Base-by-base conservation (phyloP, 2,888 invertebrate species). In the Timema podura region DNA sequence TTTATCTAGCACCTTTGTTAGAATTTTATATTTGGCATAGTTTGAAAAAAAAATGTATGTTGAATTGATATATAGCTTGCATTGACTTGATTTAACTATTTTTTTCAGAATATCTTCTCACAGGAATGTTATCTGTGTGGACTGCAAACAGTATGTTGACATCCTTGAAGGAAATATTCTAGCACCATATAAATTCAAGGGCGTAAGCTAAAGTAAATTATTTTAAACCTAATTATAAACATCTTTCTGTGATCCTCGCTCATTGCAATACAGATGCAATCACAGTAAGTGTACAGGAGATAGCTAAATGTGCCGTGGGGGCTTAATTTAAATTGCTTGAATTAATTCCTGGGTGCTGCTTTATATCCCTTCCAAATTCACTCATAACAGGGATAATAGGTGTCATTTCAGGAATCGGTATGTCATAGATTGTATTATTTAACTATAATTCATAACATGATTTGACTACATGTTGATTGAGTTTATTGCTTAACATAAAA, bases 141-240 rank as follows among this genome's bases (percentile, higher is more conserved):
- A 86, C 73, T 88, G 89, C 76, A 88, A 86, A 70, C 90, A 91
- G 76, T 89, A 88, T 79, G 88, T 91, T 48, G 91, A 93, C 83
- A 92, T 95, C 90, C 82, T 94, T 71, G 89, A 90, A 77, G 90
- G 89, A 72, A 93, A 93, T 81, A 83, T 91, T 74, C 84, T 93
- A 74, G 90, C 91, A 30, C 94, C 94, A 9, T 95, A 93, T 79
- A 88, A 87, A 78, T 93, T 93, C 82, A 84, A 86, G 76, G 89
- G 88, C 80, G 86, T 88, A 77, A 81, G 83, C 70, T 30, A 30
- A 30, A 30, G 30, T 30, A 30, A 30, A 30, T 30, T 84, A 46
- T 16, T 48, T 13, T 11, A 13, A 51, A 51, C 61, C 30, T 61
- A 61, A 8, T 11, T 65, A 30, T 48, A 44, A 30, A 6, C 8